A percentile compares a stretch with the other conserved stretches of the same genome.
Conservation (phyloP, 2,113 vertebrate species). For the Poecilia latipinna region DNA sequence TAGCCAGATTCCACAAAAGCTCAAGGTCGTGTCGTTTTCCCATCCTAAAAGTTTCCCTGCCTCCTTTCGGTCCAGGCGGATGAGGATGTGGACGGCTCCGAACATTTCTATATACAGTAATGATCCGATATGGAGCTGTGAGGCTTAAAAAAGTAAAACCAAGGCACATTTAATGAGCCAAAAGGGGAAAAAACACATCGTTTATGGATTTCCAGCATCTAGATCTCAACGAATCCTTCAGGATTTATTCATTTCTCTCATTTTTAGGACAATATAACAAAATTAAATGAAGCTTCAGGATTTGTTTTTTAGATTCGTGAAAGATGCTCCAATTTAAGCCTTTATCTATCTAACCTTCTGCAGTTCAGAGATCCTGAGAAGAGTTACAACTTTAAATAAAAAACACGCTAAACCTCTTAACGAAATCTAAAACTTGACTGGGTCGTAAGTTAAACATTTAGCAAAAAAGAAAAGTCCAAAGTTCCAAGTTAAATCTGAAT, state of each 20-base stretch:
- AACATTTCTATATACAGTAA: slow-evolving; percentile 33
- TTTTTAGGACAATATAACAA: too few species aligned
- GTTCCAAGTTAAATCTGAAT: background rate
- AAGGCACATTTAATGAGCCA: background rate
- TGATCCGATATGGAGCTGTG: background rate
- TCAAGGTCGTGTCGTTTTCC: slow-evolving; percentile 70
- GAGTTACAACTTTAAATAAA: background rate
- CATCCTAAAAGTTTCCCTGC: slow-evolving; percentile 48
- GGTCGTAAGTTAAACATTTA: background rate
- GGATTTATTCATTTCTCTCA: too few species aligned
- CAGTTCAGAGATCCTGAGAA: too few species aligned
- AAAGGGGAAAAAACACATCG: background rate
- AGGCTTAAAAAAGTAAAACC: background rate
- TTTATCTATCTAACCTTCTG: background rate
- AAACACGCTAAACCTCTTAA: background rate
- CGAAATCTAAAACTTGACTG: background rate
- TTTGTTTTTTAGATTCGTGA: background rate
- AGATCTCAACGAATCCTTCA: background rate
- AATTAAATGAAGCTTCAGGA: too few species aligned
- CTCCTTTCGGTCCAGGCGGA: slow-evolving; percentile 59
- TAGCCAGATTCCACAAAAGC: slow-evolving; percentile 65
- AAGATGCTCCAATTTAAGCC: background rate
- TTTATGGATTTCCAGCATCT: background rate
- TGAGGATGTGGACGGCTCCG: slow-evolving; percentile 51
- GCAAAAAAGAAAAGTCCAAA: too few species aligned